Conservation (phyloP, 2,888 invertebrate genomes). For the Eupithecia inturbata region DNA sequence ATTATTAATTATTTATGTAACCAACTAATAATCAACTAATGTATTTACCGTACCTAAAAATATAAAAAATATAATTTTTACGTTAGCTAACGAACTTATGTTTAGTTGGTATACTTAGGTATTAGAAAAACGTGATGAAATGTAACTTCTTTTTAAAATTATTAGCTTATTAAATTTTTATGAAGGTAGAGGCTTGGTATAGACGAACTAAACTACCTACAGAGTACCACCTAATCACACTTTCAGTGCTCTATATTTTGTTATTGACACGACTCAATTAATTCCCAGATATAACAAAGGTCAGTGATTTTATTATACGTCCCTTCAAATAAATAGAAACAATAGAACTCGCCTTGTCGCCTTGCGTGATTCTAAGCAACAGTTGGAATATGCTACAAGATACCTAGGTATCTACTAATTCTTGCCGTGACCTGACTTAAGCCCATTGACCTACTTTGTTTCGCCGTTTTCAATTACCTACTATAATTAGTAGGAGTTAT, state of each 20-base stretch:
- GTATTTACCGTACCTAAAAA: not conserved
- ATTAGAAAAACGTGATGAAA: not conserved
- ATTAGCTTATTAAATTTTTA: not conserved
- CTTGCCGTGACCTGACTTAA: conserved; percentile 45
- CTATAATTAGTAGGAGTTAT: too few relatives aligned
- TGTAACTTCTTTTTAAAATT: not conserved
- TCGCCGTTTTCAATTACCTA: conserved; percentile 27
- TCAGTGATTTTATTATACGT: not conserved
- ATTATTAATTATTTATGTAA: too few relatives aligned
- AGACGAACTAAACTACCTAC: too few relatives aligned
- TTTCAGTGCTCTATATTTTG: not conserved
- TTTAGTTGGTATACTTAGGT: not conserved
- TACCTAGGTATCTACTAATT: conserved; percentile 24
- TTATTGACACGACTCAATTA: not conserved
- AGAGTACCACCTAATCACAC: too few relatives aligned
- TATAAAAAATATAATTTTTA: not conserved
- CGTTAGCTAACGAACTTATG: not conserved
- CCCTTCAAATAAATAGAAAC: conserved; percentile 21
- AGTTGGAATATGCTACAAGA: conserved; percentile 27
- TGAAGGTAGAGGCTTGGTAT: not conserved
- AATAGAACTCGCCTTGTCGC: conserved; percentile 30
- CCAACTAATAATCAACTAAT: too few relatives aligned
- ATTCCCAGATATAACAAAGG: not conserved
- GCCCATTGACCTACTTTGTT: conserved; percentile 43
- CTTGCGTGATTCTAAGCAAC: conserved; percentile 33